Evolutionary conservation across 1,140 invertebrate species (phyloP), one percentile per base, ranked within the genome.

Genomic region (Dolichoris vasculosae): DNA sequence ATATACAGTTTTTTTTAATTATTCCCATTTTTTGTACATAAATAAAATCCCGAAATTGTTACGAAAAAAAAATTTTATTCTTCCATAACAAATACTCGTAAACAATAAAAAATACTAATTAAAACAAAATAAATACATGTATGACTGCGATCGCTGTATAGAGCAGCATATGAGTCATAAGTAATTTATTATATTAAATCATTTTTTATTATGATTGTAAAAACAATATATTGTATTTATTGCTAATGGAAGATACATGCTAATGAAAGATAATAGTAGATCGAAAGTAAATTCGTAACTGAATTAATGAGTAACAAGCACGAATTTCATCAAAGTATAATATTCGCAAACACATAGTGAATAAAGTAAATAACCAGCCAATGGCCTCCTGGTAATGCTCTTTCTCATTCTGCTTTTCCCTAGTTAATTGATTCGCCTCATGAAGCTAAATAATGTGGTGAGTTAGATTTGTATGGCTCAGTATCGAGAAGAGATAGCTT

Each of bases 391-490:
- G 32, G 11, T 9, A 69, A 15, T 69, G 11, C 11, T 13, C 6
- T 69, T 9, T 15, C 17, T 1, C 63, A 30, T 64, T 32, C 32
- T 32, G 17, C 11, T 69, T 69, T n/a, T 6, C 64, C 30, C 63
- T 64, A 59, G 32, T 26, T 40, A 75, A 55, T 77, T 77, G 75
- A 77, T 77, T 78, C 35, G 32, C n/a, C 13, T 78, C 30, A 26
- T 8, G 20, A 13, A 78, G n/a, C 46, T 78, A 48, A 51, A 78
- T 78, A 78, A 78, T 78, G 63, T 64, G n/a, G n/a, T 64, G 20
- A 32, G 20, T 32, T 64, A 26, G 32, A 8, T 15, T 30, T 30
- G 63, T 64, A 64, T 32, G 15, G 30, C 63, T 32, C 30, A 8
- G 30, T 64, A 64, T 30, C n/a, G 32, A 15, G 63, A 64, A 64